Base-by-base conservation (phyloP, 2,113 vertebrate genomes). In the Cichladusa arquata region DNA sequence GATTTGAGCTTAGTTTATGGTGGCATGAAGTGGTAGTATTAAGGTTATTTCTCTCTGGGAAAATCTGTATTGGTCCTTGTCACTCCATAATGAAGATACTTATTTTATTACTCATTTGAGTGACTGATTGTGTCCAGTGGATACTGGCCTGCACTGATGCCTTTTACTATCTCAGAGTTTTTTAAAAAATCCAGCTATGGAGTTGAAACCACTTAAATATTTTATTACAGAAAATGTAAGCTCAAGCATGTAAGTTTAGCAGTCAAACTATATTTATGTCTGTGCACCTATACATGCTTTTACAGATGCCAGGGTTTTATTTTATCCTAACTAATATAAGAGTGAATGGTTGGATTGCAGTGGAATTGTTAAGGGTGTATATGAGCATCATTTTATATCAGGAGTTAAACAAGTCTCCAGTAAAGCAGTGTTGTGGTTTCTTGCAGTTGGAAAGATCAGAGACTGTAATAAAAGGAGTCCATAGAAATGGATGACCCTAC, bases 141-240 rank as follows among this genome's bases (percentile, higher is more conserved):
- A 88, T 96, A 78, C 33, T 82, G 81, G 77, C 66, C 60, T 92
- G 70, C 38, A 67, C 48, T 95, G 84, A 93, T 88, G 74, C 91
- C 71, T 88, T 84, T 31, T 88, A 95, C 64, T 82, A 22, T 36
- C 36, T 96, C 86, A 73, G n/a, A 40, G 83, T 40, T 87, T 47
- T 28, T 23, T 50, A 93, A 93, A 64, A 33, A 78, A 53, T 66
- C 77, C 70, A 19, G 12, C 64, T 33, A 12, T 86, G n/a, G 64
- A 96, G 57, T 81, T 85, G 87, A 95, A 97, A 65, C n/a, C 60
- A 80, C 54, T 93, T 97, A 87, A 97, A 96, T 97, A 96, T 97
- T 97, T 96, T 90, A 95, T 97, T 96, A 89, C 60, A 67, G 57
- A 97, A 95, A 95, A 94, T 77, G 45, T 62, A 90, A 64, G 61